Base-by-base conservation (phyloP, 1,140 invertebrate genomes). In the Phortica variegata region DNA sequence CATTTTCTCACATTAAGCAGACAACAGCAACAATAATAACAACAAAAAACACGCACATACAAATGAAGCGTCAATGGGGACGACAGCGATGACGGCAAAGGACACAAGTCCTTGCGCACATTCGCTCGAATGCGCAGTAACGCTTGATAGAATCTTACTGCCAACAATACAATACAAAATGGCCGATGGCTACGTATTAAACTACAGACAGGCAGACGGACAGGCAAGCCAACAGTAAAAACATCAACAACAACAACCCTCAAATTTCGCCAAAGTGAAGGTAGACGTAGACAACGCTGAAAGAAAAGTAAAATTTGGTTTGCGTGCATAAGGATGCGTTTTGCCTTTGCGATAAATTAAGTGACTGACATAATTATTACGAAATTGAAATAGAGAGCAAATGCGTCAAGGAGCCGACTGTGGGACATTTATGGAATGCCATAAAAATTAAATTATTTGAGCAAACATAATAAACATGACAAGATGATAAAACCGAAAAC, bases 1-100 rank as follows among this genome's bases (percentile, higher is more conserved):
- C 53, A 72, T 72, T 71, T 68, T 72, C 62, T 72, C 68, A 72
- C 68, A 72, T 72, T 54, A 61, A 65, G 52, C 52, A 54, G 52
- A 38, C 54, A 36, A 15, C 52, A 31, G 23, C 20, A 34, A 29
- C 41, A 10, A 43, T n/a, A 17, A 18, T 34, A 47, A 20, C 15
- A 20, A 45, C 1, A 31, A n/a, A 18, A 33, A 17, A 9, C 4
- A 44, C 2, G 17, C 18, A 17, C 16, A 31, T 16, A 43, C 15
- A 34, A 3, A 16, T 29, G 13, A 17, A 18, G 6, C 19, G n/a
- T n/a, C n/a, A n/a, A n/a, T n/a, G n/a, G n/a, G n/a, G n/a, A n/a
- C n/a, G n/a, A n/a, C n/a, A n/a, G n/a, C n/a, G n/a, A n/a, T n/a
- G n/a, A n/a, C n/a, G n/a, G n/a, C n/a, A n/a, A n/a, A 10, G 15